Evolutionary conservation across 2,113 vertebrate genomes (phyloP), one percentile per base, ranked within the genome.

Genomic region (Nycticorax nycticorax): DNA sequence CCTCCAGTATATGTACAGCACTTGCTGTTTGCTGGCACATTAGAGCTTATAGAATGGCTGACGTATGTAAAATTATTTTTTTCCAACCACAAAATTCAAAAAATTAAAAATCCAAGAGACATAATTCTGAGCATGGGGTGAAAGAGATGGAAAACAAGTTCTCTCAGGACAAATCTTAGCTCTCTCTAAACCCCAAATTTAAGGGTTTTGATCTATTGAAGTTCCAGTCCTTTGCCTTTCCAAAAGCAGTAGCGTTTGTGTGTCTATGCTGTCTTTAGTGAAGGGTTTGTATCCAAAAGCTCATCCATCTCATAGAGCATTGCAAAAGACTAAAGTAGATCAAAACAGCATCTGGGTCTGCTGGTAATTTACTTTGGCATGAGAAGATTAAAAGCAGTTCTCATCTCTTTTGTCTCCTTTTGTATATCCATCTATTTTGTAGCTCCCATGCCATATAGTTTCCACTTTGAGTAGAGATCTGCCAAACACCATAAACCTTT

Each of bases 11-110:
- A 9, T 4, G 35, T 23, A 23, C 39, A 82, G 45, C 26, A 28
- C 60, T 81, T 37, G 9, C 59, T 47, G 35, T 3, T 19, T 67
- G 1, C 81, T 88, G 39, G 28, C 74, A n/a, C 1, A 0, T 4
- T 45, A 28, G 14, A 35, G 22, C 22, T 68, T 7, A 18, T 0
- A 18, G 10, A 47, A 32, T 6, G 18, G 32, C 79, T 60, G 55
- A 45, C 1, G 9, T 1, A 4, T 1, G 1, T 1, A 33, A 43
- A 71, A 7, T 0, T 0, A 7, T 2, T 11, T 47, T 28, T 60
- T 39, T 14, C 41, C n/a, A 67, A 52, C 9, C 39, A 6, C 4
- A 19, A 21, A 50, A 41, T 8, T 4, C 39, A 19, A 23, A 5
- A 3, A 19, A 37, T 56, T 59, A 67, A 20, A 85, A 48, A 66